phyloP scores from a whole-genome alignment of 2,888 invertebrate species.

The Synergus japonicus region DNA sequence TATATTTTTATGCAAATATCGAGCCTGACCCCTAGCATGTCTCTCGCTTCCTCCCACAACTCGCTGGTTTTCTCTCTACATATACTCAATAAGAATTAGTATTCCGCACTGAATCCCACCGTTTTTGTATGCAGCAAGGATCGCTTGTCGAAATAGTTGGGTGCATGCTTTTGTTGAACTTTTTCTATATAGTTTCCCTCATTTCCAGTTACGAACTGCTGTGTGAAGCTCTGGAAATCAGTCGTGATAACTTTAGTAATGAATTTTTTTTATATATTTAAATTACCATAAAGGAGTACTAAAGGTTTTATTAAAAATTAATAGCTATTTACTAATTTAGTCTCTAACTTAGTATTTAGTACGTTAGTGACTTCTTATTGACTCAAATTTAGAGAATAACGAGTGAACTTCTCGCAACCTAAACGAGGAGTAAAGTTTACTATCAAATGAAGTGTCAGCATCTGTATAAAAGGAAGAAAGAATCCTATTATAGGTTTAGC shows the following conservation, averaged over 20 bases:
- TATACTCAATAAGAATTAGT: slow-evolving; percentile 62
- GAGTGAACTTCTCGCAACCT: not conserved
- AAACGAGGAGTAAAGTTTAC: not conserved
- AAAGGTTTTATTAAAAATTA: too few relatives aligned
- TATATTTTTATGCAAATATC: slow-evolving; percentile 61
- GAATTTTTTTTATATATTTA: too few relatives aligned
- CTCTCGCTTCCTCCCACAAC: slow-evolving; percentile 47
- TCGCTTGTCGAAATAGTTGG: slow-evolving; percentile 59
- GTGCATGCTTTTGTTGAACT: slow-evolving; percentile 49
- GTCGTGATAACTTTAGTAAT: not conserved
- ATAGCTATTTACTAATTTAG: too few relatives aligned
- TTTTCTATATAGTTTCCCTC: slow-evolving; percentile 58
- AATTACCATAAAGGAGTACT: too few relatives aligned
- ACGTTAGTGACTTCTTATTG: too few relatives aligned
- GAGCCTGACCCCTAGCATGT: slow-evolving; percentile 45
- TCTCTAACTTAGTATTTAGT: too few relatives aligned
- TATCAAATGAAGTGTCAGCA: not conserved
- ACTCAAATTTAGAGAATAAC: not conserved
- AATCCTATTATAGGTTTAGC: slow-evolving; percentile 5
- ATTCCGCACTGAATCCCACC: slow-evolving; percentile 61
- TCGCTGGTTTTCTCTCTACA: slow-evolving; percentile 44
- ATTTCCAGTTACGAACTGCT: slow-evolving; percentile 44
- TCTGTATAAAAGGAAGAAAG: not conserved
- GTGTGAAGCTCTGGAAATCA: not conserved
- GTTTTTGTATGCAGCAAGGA: slow-evolving; percentile 68